Percentiles rank a stretch among this genome's conserved stretches.
Evolutionary conservation across 2,113 vertebrate species (phyloP).

Genomic region (Ardeotis arabs): DNA sequence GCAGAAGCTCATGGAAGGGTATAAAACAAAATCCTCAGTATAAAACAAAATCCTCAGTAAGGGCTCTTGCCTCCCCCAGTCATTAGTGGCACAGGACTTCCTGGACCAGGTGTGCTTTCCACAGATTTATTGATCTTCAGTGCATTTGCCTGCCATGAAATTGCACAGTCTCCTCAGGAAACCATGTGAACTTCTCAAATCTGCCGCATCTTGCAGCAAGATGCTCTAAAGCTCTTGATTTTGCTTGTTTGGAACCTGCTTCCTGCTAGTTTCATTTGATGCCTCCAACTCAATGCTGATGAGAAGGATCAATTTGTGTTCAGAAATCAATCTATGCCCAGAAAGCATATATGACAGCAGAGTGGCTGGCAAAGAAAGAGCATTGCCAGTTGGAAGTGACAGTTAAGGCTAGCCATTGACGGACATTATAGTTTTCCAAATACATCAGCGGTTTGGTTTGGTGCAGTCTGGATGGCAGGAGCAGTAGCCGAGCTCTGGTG

Average conservation of each 20-base stretch:
- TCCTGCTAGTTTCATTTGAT: not conserved
- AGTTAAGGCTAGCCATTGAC: not conserved
- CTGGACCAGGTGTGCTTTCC: not conserved
- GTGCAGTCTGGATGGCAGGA: not conserved
- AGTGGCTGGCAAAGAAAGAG: not conserved
- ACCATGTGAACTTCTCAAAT: not conserved
- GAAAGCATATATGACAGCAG: not conserved
- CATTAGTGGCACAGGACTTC: not conserved
- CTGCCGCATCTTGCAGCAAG: not conserved
- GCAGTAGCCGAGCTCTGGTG: not conserved
- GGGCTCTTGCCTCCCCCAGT: not conserved
- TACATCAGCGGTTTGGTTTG: not conserved
- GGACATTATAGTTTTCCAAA: not conserved
- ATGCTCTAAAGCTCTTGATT: not conserved
- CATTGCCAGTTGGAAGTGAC: not conserved
- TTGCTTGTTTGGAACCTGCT: not conserved
- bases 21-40: not conserved
- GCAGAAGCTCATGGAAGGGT: not conserved
- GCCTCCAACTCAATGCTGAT: not conserved
- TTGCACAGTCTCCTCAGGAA: not conserved
- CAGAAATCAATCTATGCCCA: not conserved
- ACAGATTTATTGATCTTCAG: not conserved
- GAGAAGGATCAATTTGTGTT: not conserved
- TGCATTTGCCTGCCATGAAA: not conserved
- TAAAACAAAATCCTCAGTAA: not conserved